These are phyloP conservation scores for Trialeurodes vaporariorum DNA, from an alignment of 1,140 invertebrate species.

Conservation along the genomic window DNA sequence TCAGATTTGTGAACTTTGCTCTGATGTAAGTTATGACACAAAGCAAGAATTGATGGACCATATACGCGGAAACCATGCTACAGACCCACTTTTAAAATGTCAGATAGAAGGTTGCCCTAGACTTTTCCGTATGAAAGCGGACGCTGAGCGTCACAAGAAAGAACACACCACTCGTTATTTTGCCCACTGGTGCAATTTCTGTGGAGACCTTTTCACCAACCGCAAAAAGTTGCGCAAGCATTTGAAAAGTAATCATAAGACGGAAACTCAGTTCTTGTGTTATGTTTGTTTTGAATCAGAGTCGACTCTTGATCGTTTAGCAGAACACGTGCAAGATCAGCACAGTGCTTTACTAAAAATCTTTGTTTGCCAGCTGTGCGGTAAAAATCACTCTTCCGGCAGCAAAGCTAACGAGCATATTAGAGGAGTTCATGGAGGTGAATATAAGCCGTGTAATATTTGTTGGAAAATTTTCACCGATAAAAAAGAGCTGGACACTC, in stretches of 20 bases:
- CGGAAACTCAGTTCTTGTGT: conserved; percentile 39
- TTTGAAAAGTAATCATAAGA: conserved; percentile 34
- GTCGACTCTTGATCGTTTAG: conserved; percentile 42
- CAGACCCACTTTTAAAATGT: conserved; percentile 41
- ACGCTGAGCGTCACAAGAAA: conserved; percentile 40
- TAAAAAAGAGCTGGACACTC: conserved; percentile 38
- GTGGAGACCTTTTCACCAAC: conserved; percentile 44
- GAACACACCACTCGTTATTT: conserved; percentile 40
- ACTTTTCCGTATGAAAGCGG: conserved; percentile 42
- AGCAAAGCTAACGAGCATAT: conserved; percentile 49
- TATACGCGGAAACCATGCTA: conserved; percentile 42
- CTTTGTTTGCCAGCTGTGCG: conserved; percentile 46
- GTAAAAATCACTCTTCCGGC: conserved; percentile 45
- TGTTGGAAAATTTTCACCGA: conserved; percentile 44
- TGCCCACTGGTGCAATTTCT: conserved; percentile 45
- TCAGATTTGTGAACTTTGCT: conserved; percentile 21
- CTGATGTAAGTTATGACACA: conserved; percentile 38
- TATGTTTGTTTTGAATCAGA: conserved; percentile 45
- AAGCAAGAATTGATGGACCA: conserved; percentile 47
- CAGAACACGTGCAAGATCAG: conserved; percentile 41
- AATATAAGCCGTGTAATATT: conserved; percentile 44
- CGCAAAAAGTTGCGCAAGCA: conserved; percentile 49
- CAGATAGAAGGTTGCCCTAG: conserved; percentile 39
- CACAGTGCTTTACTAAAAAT: conserved; percentile 40
- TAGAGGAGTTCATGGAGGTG: conserved; percentile 46